Evolutionary conservation across 2,888 invertebrate species (phyloP).

Genomic region (Stenodema calcarata): DNA sequence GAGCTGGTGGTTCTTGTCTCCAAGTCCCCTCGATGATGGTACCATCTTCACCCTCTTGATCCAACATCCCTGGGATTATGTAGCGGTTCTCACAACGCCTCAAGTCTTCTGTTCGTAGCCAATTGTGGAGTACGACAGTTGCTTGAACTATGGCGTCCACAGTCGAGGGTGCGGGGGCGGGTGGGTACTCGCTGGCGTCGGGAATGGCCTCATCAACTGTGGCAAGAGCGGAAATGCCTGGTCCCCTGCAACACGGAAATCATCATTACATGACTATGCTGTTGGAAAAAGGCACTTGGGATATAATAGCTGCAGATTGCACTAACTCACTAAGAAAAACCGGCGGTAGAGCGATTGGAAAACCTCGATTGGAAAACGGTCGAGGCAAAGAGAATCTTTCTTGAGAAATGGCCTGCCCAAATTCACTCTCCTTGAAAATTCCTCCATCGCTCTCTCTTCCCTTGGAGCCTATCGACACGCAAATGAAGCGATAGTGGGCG

Average conservation of each 20-base stretch:
- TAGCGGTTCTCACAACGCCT: not conserved
- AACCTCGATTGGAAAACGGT: not conserved
- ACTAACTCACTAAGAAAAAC: not conserved
- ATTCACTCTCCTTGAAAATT: not conserved
- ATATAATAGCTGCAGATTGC: too few species aligned
- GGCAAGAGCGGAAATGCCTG: too few species aligned
- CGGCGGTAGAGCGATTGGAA: not conserved
- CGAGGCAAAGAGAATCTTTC: not conserved
- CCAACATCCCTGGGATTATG: not conserved
- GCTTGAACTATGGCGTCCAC: slow-evolving; percentile 1
- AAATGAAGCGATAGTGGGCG: not conserved
- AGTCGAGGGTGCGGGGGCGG: not conserved
- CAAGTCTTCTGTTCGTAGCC: not conserved
- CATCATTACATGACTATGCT: too few species aligned
- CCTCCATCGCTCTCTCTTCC: not conserved
- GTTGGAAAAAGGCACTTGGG: too few species aligned
- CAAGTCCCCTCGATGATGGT: not conserved
- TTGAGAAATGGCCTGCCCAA: not conserved
- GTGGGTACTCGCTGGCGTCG: not conserved
- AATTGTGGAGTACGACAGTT: not conserved
- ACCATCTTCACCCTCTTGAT: not conserved
- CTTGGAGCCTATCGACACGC: not conserved
- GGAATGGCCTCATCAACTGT: too few species aligned
- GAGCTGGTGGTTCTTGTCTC: not conserved
- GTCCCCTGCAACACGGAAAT: too few species aligned